These are phyloP conservation scores for Choristoneura rosaceana DNA, from an alignment of 2,888 invertebrate species.

Conservation along the genomic window DNA sequence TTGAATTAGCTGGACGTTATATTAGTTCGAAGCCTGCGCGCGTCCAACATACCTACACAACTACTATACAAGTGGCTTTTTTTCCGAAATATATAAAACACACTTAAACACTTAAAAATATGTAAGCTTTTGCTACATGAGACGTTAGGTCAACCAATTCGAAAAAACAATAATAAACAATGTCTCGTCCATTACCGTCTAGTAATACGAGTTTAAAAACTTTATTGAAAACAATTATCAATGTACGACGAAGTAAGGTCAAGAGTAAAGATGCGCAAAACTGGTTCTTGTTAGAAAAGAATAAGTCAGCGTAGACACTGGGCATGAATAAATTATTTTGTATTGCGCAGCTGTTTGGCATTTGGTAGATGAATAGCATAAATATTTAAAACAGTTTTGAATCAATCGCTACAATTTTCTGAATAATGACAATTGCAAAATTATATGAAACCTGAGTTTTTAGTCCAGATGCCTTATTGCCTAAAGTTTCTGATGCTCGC, in stretches of 20 bases:
- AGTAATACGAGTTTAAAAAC: slow-evolving; percentile 34
- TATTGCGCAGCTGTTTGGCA: neutral
- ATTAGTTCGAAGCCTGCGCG: too few relatives aligned
- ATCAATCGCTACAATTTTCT: neutral
- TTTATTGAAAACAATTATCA: slow-evolving; percentile 47
- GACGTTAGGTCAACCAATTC: neutral
- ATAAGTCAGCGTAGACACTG: slow-evolving; percentile 12
- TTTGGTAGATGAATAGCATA: too few relatives aligned
- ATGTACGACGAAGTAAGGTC: slow-evolving; percentile 66
- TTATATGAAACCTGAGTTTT: too few relatives aligned
- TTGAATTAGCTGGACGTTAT: too few relatives aligned
- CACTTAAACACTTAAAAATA: too few relatives aligned
- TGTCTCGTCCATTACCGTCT: slow-evolving; percentile 51
- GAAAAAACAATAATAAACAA: neutral
- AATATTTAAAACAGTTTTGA: neutral
- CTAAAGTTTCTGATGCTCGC: too few relatives aligned
- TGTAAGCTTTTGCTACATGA: neutral
- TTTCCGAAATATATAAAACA: neutral
- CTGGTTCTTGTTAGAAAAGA: slow-evolving; percentile 58
- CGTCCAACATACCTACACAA: too few relatives aligned
- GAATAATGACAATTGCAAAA: too few relatives aligned
- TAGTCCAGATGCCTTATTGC: too few relatives aligned
- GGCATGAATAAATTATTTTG: neutral
- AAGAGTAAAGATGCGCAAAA: slow-evolving; percentile 71
- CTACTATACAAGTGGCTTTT: too few relatives aligned